Conservation (phyloP, 2,888 invertebrate species). For the Alitta virens region DNA sequence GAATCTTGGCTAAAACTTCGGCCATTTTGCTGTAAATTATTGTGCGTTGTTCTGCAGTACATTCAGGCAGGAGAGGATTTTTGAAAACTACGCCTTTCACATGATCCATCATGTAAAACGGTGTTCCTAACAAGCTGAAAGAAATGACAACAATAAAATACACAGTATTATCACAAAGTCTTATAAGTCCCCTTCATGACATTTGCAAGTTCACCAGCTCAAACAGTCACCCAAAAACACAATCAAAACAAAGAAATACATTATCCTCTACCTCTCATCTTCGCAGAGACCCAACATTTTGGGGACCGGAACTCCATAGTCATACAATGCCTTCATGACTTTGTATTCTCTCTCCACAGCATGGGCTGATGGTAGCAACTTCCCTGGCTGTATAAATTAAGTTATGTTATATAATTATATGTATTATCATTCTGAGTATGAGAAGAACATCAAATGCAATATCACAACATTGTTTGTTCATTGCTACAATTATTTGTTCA, state of each 20-base stretch:
- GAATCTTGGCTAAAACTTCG: slow-evolving; percentile 52
- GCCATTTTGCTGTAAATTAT: slow-evolving; percentile 45
- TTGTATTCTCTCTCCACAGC: slow-evolving; percentile 57
- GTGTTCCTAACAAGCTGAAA: slow-evolving; percentile 55
- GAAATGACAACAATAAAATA: too few relatives aligned
- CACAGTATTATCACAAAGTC: too few relatives aligned
- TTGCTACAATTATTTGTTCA: neutral
- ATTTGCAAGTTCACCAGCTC: too few relatives aligned
- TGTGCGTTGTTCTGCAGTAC: slow-evolving; percentile 42
- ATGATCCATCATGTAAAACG: slow-evolving; percentile 59
- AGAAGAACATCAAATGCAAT: neutral
- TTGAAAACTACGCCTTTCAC: slow-evolving; percentile 53
- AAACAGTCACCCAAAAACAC: too few relatives aligned
- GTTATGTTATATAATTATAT: neutral
- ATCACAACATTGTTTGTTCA: neutral
- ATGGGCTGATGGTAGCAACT: slow-evolving; percentile 58
- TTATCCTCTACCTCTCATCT: slow-evolving; percentile 47
- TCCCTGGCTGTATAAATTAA: slow-evolving; percentile 50
- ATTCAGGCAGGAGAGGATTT: slow-evolving; percentile 45
- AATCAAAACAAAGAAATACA: too few relatives aligned
- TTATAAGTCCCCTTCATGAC: too few relatives aligned
- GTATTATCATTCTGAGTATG: neutral
- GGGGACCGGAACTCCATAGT: slow-evolving; percentile 56
- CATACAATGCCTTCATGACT: slow-evolving; percentile 54
- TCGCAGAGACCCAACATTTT: slow-evolving; percentile 49